These are phyloP conservation scores for Podabrus alpinus DNA, from an alignment of 2,888 invertebrate species.

Conservation along the genomic window DNA sequence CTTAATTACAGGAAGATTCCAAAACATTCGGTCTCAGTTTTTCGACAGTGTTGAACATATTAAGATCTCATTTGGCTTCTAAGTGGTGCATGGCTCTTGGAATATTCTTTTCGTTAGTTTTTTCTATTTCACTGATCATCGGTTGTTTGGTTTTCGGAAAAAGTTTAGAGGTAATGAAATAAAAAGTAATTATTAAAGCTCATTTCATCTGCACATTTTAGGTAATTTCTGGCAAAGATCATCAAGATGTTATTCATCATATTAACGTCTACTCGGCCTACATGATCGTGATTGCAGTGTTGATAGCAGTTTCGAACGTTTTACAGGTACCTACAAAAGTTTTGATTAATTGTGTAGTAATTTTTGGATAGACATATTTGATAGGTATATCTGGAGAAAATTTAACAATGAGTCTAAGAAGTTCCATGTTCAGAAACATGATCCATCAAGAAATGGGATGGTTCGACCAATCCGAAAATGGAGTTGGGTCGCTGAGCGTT, in stretches of 20 bases:
- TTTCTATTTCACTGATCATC: not conserved
- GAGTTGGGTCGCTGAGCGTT: conserved; percentile 75
- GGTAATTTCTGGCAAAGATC: not conserved
- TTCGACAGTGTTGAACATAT: not conserved
- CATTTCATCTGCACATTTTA: not conserved
- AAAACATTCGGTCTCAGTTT: not conserved
- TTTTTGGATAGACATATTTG: conserved; percentile 18
- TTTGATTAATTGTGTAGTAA: not conserved
- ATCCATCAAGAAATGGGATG: conserved; percentile 75
- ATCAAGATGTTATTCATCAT: not conserved
- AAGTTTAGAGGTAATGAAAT: not conserved
- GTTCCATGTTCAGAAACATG: conserved; percentile 67
- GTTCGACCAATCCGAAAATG: conserved; percentile 73
- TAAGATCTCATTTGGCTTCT: not conserved
- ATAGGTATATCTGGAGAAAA: conserved; percentile 80
- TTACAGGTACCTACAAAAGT: not conserved
- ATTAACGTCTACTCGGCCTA: not conserved
- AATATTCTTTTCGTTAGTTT: not conserved
- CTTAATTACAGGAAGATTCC: not conserved
- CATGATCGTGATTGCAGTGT: not conserved
- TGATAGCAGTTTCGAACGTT: conserved; percentile 26
- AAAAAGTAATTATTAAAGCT: too few species aligned
- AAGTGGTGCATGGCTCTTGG: not conserved
- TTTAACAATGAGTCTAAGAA: conserved; percentile 74
- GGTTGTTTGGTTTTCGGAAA: not conserved